A percentile compares a stretch with the other conserved stretches of the same genome.
Conservation (phyloP, 2,888 invertebrate genomes). For the Melanargia galathea region DNA sequence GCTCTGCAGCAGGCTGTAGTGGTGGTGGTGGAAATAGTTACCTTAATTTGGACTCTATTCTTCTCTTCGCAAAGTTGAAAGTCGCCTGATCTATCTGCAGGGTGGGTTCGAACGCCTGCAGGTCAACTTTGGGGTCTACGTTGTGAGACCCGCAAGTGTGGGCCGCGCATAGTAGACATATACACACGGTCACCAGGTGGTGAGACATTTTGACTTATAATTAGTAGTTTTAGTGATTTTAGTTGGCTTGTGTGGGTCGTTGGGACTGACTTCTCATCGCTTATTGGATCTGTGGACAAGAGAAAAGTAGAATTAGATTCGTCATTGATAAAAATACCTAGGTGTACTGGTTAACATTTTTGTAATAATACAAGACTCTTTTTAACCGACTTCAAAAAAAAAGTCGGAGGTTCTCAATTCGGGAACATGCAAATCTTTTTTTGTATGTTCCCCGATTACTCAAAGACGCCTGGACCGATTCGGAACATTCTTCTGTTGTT, state of each 20-base stretch:
- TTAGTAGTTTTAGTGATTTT: neutral
- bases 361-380: no score
- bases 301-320: neutral
- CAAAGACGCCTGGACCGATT: no score
- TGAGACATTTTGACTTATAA: conserved; percentile 62
- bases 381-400: no score
- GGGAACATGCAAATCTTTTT: no score
- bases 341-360: no score
- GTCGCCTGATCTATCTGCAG: conserved; percentile 43
- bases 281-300: conserved; percentile 42
- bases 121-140: conserved; percentile 65
- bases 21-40: neutral
- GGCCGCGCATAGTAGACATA: conserved; percentile 90
- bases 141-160: conserved; percentile 91
- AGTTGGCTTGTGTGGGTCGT: conserved; percentile 16
- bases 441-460: no score
- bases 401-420: no score
- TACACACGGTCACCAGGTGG: conserved; percentile 89
- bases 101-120: conserved; percentile 51
- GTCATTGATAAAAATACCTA: neutral
- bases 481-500: no score
- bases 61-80: conserved; percentile 56
- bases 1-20: no score
- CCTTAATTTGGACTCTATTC: conserved; percentile 42
- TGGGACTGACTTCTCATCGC: conserved; percentile 39